Evolutionary conservation across 2,888 invertebrate species (phyloP), one percentile per base, ranked within the genome.

Genomic region (Steinernema hermaphroditum): DNA sequence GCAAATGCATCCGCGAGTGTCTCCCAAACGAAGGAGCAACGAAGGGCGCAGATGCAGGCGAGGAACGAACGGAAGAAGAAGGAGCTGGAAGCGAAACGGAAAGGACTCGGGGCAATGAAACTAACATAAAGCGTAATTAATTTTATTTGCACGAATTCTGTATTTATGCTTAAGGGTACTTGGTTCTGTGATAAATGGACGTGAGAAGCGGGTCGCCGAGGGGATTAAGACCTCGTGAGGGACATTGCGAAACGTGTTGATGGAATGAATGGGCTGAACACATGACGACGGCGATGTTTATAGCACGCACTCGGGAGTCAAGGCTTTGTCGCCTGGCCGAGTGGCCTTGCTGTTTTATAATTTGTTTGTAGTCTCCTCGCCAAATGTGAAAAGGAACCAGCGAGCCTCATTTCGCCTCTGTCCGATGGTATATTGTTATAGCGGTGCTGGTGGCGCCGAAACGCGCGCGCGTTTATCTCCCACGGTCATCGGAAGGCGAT

Each of bases 51-150:
- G 74, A 75, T 80, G 73, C 76, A 75, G 27, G 82, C 82, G 4
- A 73, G 80, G 41, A 80, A 81, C 29, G 82, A 81, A 71, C 79
- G 76, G 0, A 69, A 80, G 29, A 77, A 77, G 37, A 80, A 79
- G 70, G 82, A 81, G 49, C 73, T 80, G 50, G 76, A 75, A 69
- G 81, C 78, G 24, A 75, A 76, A 43, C 76, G 75, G 29, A 72
- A 34, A 71, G 71, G 73, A 24, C 32, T 74, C 9, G 80, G 80
- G n/a, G 82, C 81, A 0, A 77, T 81, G 78, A 82, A 82, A 68
- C 70, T 82, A 49, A 72, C 73, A 6, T 62, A 62, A 62, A 29
- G n/a, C 22, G 8, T 41, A 41, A 41, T 41, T 41, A 41, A 41
- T 46, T 46, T 46, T 19, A 6, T 19, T 46, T 41, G 43, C 43